Base-by-base conservation (phyloP, 64 coral and sea anemone genomes). In the Porites australiensis region DNA sequence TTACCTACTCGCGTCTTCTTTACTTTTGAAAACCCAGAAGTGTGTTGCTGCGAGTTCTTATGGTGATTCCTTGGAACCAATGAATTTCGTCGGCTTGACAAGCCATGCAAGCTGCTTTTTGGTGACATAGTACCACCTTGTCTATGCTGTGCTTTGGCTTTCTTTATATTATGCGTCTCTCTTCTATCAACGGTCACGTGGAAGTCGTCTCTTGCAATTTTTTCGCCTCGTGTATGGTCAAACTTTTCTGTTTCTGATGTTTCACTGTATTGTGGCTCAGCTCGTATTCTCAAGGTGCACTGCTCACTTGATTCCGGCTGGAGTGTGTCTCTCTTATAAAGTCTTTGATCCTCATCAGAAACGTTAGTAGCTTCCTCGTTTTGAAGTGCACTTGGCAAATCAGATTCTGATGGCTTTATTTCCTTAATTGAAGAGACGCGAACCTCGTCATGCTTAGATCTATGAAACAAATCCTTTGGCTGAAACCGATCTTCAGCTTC, bases 21-120 rank as follows among this genome's bases (percentile, higher is more conserved):
- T 9, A 19, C 47, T 19, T 84, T 22, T 22, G 12, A 4, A 8
- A 43, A 23, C 19, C 3, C 45, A 64, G 11, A 18, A 13, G 3
- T 8, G 2, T 67, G 18, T 47, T 4, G 44, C 47, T 84, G 13
- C 21, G 46, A 19, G 2, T 13, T 4, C 18, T 83, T 83, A 14
- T 47, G 12, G 1, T 69, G 44, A 67, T 61, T 84, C 47, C 81
- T 68, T 2, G 44, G 81, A 15, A 45, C 69, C 8, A 84, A 63
- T 8, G 47, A 20, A 27, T 84, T 84, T 22, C 45, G 61, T 49
- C 13, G 59, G 19, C 81, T 84, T 21, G 81, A 84, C 63, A 84
- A 50, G 8, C 81, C 81, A 50, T 84, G 81, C 47, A 84, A 49
- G 43, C 44, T 65, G 49, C 81, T 84, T 20, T 84, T 84, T 13